Percentiles rank a stretch among this genome's conserved stretches.
Evolutionary conservation across 2,888 invertebrate species (phyloP).

Genomic region (Drosophila hamatofila): DNA sequence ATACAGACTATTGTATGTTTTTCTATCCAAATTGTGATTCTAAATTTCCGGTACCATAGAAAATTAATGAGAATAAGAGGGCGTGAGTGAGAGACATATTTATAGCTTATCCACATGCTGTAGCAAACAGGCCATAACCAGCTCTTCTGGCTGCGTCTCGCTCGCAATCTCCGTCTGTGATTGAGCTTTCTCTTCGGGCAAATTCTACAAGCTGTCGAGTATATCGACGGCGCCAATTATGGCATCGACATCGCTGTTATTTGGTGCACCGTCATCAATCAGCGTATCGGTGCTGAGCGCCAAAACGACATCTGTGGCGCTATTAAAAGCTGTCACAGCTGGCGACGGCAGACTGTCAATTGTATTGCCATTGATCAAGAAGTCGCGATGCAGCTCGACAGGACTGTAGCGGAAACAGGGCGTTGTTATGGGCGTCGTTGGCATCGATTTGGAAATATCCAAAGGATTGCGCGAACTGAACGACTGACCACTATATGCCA

Average conservation of each 20-base stretch:
- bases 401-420: conserved; percentile 87
- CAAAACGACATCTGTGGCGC: conserved; percentile 41
- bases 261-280: conserved; percentile 67
- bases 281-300: conserved; percentile 65
- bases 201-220: conserved; percentile 84
- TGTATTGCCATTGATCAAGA: conserved; percentile 88
- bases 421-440: conserved; percentile 89
- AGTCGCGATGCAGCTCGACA: conserved; percentile 85
- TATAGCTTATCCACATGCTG: conserved; percentile 81
- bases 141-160: conserved; percentile 35
- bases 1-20: conserved; percentile 7
- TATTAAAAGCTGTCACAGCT: conserved; percentile 53
- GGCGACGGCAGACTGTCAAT: conserved; percentile 84
- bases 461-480: conserved; percentile 79
- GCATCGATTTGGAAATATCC: conserved; percentile 91
- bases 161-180: conserved; percentile 22
- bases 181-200: conserved; percentile 81
- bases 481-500: conserved; percentile 45
- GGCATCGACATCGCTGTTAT: conserved; percentile 79
- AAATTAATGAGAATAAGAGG: background rate
- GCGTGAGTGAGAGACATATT: conserved; percentile 20
- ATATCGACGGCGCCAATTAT: conserved; percentile 84
- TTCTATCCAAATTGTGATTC: background rate
- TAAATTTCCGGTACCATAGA: background rate
- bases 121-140: conserved; percentile 74